Evolutionary conservation across 2,113 vertebrate species (phyloP), one percentile per base, ranked within the genome.

Genomic region (Todiramphus saurophagus): DNA sequence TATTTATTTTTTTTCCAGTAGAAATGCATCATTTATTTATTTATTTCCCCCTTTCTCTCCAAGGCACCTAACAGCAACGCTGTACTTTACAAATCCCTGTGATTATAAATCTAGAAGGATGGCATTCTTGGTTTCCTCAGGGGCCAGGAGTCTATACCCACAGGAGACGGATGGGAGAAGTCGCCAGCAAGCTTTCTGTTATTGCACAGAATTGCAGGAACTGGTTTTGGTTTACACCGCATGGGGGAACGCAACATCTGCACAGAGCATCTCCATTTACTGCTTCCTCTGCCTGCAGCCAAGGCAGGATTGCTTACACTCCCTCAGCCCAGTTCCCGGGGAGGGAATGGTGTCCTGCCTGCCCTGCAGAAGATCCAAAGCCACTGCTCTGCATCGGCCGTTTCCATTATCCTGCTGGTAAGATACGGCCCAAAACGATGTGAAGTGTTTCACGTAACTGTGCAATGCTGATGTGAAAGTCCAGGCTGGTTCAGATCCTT

Each of bases 211-310:
- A 92, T 93, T 83, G 95, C 94, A 96, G 96, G 90, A 93, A 94
- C 96, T 95, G 94, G 96, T 96, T 97, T 96, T 96, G 92, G 93
- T 90, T 96, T 94, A 81, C 56, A 70, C 93, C 87, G 1, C 92
- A 56, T 5, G 55, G 77, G 86, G 86, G 89, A 94, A 66, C 2
- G 8, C 62, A 41, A 30, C 80, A 77, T 78, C 88, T 94, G 86
- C 62, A 56, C 73, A 77, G 86, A 92, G 76, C 76, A 96, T 93
- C 94, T 95, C 90, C 83, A 60, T 74, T 92, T 94, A 90, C 92
- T 94, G 90, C 76, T 95, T 90, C 82, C 85, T 83, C 93, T 63
- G 72, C 0, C 0, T 59, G 58, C 90, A 68, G 92, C 90, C 92
- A 78, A 75, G 77, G 73, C 90, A 70, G 82, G n/a, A 75, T 81